Evolutionary conservation across 2,113 vertebrate species (phyloP).

Genomic region (Perccottus glenii): DNA sequence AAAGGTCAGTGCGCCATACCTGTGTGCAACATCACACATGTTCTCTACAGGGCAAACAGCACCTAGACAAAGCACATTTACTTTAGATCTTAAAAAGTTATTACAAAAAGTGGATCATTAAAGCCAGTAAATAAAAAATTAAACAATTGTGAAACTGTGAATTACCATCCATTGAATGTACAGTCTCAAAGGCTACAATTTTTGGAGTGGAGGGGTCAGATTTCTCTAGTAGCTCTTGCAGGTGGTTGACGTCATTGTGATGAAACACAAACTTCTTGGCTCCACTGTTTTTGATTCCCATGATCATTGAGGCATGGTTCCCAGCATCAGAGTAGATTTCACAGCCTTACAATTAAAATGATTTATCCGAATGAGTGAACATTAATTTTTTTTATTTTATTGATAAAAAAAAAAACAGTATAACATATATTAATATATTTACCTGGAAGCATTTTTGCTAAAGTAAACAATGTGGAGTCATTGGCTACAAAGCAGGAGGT

Average conservation of each 20-base stretch:
- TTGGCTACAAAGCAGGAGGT: constrained; percentile 95
- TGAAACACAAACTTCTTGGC: constrained; percentile 91
- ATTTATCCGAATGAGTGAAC: not conserved
- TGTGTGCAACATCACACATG: constrained; percentile 89
- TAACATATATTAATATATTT: not conserved
- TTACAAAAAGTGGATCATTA: too few relatives aligned
- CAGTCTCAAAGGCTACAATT: constrained; percentile 93
- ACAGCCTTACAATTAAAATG: constrained; percentile 79
- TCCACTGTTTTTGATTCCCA: constrained; percentile 90
- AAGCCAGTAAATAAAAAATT: not conserved
- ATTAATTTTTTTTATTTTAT: too few relatives aligned
- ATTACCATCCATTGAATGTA: constrained; percentile 95
- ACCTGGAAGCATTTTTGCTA: constrained; percentile 94
- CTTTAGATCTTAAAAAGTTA: not conserved
- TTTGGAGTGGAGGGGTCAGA: constrained; percentile 85
- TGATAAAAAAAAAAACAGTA: not conserved
- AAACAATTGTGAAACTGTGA: not conserved
- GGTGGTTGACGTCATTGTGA: constrained; percentile 86
- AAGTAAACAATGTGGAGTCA: constrained; percentile 91
- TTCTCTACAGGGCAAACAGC: constrained; percentile 91
- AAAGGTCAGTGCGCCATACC: constrained; percentile 91
- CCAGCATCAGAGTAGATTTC: constrained; percentile 93
- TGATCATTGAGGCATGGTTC: constrained; percentile 97
- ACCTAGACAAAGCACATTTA: constrained; percentile 71
- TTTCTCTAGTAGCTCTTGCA: constrained; percentile 83